phyloP scores from a whole-genome alignment of 2,113 vertebrate genomes.

The Alligator sinensis region DNA sequence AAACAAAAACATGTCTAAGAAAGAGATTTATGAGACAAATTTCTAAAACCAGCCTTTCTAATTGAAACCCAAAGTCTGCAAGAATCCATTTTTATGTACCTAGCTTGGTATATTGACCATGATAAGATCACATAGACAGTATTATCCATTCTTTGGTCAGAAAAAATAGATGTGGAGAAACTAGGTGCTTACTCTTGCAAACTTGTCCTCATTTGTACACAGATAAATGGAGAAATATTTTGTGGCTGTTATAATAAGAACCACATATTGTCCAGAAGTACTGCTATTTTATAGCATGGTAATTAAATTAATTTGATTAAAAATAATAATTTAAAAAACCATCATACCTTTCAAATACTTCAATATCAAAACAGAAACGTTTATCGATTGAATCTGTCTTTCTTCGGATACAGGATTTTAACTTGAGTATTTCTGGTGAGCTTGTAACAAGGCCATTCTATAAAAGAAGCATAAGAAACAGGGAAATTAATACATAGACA shows the following conservation, averaged over 20 bases:
- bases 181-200: not conserved
- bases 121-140: not conserved
- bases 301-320: not conserved
- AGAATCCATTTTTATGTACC: not conserved
- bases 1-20: not conserved
- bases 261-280: not conserved
- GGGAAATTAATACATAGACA: not conserved
- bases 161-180: not conserved
- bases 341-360: constrained; percentile 94
- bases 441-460: constrained; percentile 90
- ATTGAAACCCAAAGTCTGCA: not conserved
- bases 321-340: not conserved
- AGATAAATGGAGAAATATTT: not conserved
- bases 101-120: not conserved
- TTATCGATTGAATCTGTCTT: constrained; percentile 99
- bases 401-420: constrained; percentile 95
- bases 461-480: constrained; percentile 28
- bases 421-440: constrained; percentile 92
- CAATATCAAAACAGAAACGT: constrained; percentile 97
- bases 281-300: not conserved
- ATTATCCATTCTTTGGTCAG: not conserved
- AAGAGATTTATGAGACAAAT: not conserved
- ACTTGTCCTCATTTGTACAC: not conserved
- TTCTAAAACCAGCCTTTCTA: not conserved
- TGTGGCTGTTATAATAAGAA: not conserved